Conservation (phyloP, 64 coral and sea anemone genomes). For the Actinia tenebrosa region DNA sequence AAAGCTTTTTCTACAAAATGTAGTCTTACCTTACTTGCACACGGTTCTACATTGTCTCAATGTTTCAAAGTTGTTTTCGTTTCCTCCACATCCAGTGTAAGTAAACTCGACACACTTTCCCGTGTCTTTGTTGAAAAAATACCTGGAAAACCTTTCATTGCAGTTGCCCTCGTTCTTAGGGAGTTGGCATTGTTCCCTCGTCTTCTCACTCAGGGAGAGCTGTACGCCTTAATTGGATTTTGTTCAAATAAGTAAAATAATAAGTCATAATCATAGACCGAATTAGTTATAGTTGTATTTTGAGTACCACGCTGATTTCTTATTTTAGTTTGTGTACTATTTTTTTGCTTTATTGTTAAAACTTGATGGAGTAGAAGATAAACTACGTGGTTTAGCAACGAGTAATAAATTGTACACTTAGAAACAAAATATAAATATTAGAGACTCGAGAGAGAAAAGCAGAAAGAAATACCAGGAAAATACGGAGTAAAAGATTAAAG, state of each 20-base stretch:
- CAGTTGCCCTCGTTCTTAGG: not conserved
- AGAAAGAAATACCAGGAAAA: no score
- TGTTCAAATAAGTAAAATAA: not conserved
- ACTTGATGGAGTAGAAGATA: no score
- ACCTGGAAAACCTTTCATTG: not conserved
- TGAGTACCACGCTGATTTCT: no score
- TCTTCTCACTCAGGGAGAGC: not conserved
- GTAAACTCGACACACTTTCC: not conserved
- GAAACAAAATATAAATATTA: no score
- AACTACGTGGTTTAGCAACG: no score
- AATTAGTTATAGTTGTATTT: no score
- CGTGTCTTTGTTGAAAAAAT: not conserved
- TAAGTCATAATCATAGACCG: not conserved
- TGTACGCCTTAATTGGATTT: not conserved
- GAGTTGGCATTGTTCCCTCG: not conserved
- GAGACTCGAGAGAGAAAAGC: no score
- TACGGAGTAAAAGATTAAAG: no score
- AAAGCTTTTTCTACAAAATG: no score
- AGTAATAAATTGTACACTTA: no score
- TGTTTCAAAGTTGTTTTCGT: slow-evolving; percentile 19
- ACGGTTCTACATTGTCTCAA: not conserved
- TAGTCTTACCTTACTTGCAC: not conserved
- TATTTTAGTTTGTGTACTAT: no score
- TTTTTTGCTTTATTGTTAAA: no score
- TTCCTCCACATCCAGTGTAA: slow-evolving; percentile 25